Conservation (phyloP, 2,797 vertebrate species). For the Notoglanidium macrostoma region DNA sequence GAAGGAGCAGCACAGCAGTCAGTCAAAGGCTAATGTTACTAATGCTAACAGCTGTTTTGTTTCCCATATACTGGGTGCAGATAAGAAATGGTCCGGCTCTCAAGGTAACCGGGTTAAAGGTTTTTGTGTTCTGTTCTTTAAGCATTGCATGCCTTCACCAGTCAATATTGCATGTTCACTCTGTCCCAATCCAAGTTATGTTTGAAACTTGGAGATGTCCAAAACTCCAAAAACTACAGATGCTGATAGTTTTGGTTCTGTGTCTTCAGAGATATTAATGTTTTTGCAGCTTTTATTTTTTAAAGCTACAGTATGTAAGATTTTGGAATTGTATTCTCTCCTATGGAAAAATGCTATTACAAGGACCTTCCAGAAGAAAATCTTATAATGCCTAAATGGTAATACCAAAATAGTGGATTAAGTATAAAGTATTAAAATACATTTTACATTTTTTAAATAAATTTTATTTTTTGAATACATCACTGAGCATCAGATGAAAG, state of each 20-base stretch:
- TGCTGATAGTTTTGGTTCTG: conserved; percentile 7
- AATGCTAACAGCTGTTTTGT: conserved; percentile 66
- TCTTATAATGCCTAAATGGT: neutral
- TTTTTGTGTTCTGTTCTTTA: conserved; percentile 40
- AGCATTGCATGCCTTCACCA: conserved; percentile 15
- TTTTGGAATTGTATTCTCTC: neutral
- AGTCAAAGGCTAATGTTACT: conserved; percentile 29
- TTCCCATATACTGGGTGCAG: conserved; percentile 61
- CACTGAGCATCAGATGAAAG: neutral
- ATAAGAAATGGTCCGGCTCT: conserved; percentile 60
- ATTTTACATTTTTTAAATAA: no score
- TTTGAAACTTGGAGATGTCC: neutral
- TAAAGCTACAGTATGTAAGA: neutral
- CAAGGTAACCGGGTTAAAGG: conserved; percentile 70
- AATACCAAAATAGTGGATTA: neutral
- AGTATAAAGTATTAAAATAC: no score
- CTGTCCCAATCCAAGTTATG: conserved; percentile 20
- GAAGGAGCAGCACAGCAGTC: neutral
- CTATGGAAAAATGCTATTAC: no score
- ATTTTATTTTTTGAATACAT: neutral
- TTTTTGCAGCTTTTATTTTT: neutral
- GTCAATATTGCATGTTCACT: conserved; percentile 41
- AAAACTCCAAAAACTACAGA: neutral
- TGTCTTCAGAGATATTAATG: neutral
- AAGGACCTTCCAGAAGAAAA: neutral